Evolutionary conservation across 2,888 invertebrate genomes (phyloP).

Genomic region (Microctonus brassicae): DNA sequence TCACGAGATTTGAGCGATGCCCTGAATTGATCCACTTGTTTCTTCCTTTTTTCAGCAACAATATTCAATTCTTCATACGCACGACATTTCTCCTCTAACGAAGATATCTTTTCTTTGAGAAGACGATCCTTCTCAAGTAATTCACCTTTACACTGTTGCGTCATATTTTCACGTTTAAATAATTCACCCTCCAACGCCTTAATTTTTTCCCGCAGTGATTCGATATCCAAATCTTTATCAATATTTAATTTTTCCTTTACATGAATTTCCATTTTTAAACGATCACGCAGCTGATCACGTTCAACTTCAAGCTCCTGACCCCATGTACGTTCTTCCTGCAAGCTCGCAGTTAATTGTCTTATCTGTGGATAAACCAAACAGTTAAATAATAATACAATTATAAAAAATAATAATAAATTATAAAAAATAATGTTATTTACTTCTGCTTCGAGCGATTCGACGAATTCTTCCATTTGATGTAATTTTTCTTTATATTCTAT

Average conservation of each 20-base stretch:
- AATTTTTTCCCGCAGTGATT: conserved; percentile 55
- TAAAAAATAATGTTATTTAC: conserved; percentile 47
- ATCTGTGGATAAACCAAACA: conserved; percentile 49
- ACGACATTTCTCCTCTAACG: conserved; percentile 60
- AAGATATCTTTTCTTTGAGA: conserved; percentile 56
- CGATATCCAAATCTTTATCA: conserved; percentile 57
- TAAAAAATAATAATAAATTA: neutral
- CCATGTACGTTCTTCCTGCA: conserved; percentile 65
- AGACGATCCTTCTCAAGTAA: conserved; percentile 60
- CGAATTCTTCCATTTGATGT: conserved; percentile 61
- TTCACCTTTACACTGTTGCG: conserved; percentile 61
- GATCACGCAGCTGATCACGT: conserved; percentile 59
- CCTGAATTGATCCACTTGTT: conserved; percentile 69
- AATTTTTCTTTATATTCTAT: conserved; percentile 63
- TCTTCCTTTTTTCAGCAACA: conserved; percentile 69
- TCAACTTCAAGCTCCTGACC: conserved; percentile 63
- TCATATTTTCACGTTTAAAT: conserved; percentile 62
- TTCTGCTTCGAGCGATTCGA: conserved; percentile 63
- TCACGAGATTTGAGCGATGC: conserved; percentile 68
- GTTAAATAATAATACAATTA: conserved; percentile 7
- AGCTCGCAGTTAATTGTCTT: conserved; percentile 59
- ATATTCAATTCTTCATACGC: conserved; percentile 59
- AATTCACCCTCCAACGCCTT: conserved; percentile 61
- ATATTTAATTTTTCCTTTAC: conserved; percentile 53
- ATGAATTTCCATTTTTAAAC: conserved; percentile 56